Evolutionary conservation across 64 coral and sea anemone species (phyloP), one percentile per base, ranked within the genome.

Genomic region (Porites australiensis): DNA sequence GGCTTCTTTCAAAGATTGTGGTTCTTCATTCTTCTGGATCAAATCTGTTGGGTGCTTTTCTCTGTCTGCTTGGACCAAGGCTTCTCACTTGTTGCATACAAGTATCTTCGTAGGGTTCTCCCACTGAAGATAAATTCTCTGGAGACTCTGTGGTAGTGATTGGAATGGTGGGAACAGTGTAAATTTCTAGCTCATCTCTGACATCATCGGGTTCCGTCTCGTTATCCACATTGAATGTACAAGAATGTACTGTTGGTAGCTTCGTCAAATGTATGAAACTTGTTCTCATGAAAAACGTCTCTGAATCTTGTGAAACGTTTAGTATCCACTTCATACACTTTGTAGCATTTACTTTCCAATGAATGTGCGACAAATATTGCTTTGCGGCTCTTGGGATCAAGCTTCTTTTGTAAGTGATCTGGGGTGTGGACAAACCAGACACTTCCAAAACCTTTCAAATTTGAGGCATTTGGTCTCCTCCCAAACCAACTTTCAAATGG

Each of bases 41-140:
- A 81, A 70, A 82, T 90, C 49, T 90, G 12, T 70, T 58, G 16
- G 76, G 88, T 18, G 88, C 76, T 82, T 15, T 90, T 22, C 20
- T 13, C 22, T 90, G 88, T 54, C 88, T 82, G 9, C 70, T 78
- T 72, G 46, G 77, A 18, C 88, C 77, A 54, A 57, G 27, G 27
- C 27, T 37, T 37, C 27, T 37, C 27, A 37, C 27, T 37, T 37
- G 27, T 37, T 37, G 27, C 64, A 82, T 82, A 57, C 82, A 82
- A 0, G 20, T 43, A 47, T 82, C 77, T 80, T 90, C 77, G 58
- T 44, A 70, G 18, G 11, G 3, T 5, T 3, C 27, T 37, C 27
- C 27, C 27, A 37, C 27, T 37, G 27, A 37, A 37, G 27, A 1
- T 37, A 37, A 37, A 37, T 37, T 37, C 27, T 37, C 27, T 1